Percentiles rank a stretch among this genome's conserved stretches.
These are phyloP conservation scores for Probosciger aterrimus DNA, from an alignment of 2,113 vertebrate species.

Conservation along the genomic window DNA sequence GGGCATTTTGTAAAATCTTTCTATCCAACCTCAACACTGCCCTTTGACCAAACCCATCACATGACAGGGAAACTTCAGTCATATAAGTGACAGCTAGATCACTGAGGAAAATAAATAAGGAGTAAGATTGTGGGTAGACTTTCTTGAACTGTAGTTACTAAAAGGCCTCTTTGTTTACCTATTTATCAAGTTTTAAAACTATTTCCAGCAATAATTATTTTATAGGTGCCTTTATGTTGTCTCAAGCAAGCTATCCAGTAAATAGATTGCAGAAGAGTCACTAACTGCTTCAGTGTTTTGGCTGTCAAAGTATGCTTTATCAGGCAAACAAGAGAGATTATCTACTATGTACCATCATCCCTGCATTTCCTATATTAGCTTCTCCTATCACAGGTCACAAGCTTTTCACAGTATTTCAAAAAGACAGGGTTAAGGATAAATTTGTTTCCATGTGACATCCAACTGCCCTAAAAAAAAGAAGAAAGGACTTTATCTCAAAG, in stretches of 20 bases:
- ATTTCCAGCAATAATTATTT: not conserved
- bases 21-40: fast-evolving
- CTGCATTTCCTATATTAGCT: not conserved
- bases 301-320: not conserved
- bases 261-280: not conserved
- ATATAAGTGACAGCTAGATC: not conserved
- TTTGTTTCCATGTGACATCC: not conserved
- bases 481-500: not conserved
- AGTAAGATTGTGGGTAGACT: not conserved
- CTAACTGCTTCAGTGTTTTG: not conserved
- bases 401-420: not conserved
- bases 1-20: not conserved
- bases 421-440: not conserved
- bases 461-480: not conserved
- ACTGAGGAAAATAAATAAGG: not conserved
- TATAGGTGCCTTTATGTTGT: not conserved
- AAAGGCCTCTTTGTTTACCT: not conserved
- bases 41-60: not conserved
- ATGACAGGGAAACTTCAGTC: not conserved
- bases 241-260: not conserved
- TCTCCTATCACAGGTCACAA: not conserved
- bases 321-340: not conserved
- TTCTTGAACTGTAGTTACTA: not conserved
- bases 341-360: not conserved
- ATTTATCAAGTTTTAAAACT: not conserved